Evolutionary conservation across 2,888 invertebrate species (phyloP).

Genomic region (Synanthedon myopaeformis): DNA sequence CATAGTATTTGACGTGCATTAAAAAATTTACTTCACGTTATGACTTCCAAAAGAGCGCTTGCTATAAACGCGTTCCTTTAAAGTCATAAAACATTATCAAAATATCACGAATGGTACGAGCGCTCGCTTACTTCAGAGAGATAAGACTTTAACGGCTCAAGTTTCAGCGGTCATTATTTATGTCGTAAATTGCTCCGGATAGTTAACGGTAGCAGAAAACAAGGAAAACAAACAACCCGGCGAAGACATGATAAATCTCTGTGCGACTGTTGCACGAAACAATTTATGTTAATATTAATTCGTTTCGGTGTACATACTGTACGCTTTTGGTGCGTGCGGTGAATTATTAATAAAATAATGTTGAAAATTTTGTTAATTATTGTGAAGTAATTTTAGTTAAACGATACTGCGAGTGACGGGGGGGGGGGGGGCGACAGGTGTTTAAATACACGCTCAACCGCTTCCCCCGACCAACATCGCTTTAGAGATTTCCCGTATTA

Average conservation of each 20-base stretch:
- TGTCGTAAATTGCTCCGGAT: conserved; percentile 38
- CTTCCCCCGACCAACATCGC: conserved; percentile 20
- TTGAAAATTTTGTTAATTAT: conserved; percentile 50
- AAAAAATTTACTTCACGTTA: too few species aligned
- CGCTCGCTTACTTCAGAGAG: conserved; percentile 26
- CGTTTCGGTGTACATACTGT: too few species aligned
- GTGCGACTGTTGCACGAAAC: conserved; percentile 31
- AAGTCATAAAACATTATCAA: conserved; percentile 12
- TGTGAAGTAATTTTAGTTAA: conserved; percentile 68
- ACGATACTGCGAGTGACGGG: conserved; percentile 40
- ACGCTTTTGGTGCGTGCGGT: too few species aligned
- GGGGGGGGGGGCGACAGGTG: conserved; percentile 54
- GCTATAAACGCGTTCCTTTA: conserved; percentile 4
- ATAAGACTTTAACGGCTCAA: conserved; percentile 37
- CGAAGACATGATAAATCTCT: conserved; percentile 39
- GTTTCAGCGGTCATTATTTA: conserved; percentile 37
- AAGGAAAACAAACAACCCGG: conserved; percentile 32
- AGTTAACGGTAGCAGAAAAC: conserved; percentile 32
- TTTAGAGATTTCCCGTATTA: conserved; percentile 33
- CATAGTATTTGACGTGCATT: not conserved
- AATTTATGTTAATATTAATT: too few species aligned
- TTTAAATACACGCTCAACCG: conserved; percentile 49
- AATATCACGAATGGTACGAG: conserved; percentile 16
- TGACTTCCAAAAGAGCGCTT: too few species aligned
- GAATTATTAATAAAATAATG: too few species aligned